Evolutionary conservation across 2,797 vertebrate species (phyloP).

Genomic region (Myripristis jacobus): DNA sequence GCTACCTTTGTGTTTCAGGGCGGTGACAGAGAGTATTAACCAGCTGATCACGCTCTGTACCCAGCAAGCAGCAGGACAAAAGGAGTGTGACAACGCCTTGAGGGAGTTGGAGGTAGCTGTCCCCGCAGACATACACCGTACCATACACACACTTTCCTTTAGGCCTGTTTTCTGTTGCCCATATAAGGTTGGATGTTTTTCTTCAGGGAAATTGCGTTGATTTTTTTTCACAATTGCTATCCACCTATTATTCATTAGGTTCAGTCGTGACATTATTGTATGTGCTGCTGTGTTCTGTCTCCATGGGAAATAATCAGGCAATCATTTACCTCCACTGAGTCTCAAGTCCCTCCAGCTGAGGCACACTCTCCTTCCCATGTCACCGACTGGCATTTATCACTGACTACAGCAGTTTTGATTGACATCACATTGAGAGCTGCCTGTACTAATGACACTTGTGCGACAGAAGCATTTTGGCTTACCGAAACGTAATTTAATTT

Average conservation of each 20-base stretch:
- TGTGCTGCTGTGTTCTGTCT: conserved; percentile 3
- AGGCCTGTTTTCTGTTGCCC: conserved; percentile 26
- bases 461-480: conserved; percentile 24
- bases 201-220: neutral
- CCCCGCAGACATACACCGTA: conserved; percentile 27
- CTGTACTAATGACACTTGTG: conserved; percentile 7
- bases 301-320: conserved; percentile 21
- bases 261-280: neutral
- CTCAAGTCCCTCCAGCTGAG: conserved; percentile 6
- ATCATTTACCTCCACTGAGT: conserved; percentile 23
- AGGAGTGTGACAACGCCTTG: conserved; percentile 97
- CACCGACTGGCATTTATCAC: conserved; percentile 1
- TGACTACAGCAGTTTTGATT: conserved; percentile 11
- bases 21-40: conserved; percentile 99
- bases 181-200: conserved; percentile 23
- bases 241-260: conserved; percentile 16
- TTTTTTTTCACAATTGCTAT: conserved; percentile 5
- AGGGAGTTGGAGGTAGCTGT: conserved; percentile 94
- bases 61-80: conserved; percentile 97
- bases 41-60: conserved; percentile 98
- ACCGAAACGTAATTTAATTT: conserved; percentile 7
- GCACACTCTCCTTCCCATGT: neutral
- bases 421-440: conserved; percentile 17
- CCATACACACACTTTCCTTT: conserved; percentile 16
- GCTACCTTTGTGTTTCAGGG: conserved; percentile 84